phyloP scores from a whole-genome alignment of 2,888 invertebrate genomes.

The Andrena bicolor region DNA sequence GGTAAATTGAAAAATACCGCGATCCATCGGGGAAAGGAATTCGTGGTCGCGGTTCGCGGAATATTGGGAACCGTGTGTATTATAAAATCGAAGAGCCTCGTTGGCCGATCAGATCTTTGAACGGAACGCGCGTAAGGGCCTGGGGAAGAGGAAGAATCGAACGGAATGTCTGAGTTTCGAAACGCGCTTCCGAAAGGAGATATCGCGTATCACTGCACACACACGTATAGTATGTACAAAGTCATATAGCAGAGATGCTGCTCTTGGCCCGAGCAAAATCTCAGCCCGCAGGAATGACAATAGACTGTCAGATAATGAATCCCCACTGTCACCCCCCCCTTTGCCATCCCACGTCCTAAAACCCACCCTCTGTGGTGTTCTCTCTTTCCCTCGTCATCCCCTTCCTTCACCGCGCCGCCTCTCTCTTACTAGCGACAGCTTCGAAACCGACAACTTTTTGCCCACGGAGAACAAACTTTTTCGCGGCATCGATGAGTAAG shows the following conservation, averaged over 20 bases:
- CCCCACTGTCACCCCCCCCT: conserved; percentile 75
- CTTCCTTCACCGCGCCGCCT: conserved; percentile 14
- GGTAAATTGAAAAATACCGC: no score
- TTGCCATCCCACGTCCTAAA: conserved; percentile 75
- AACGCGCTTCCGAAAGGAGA: conserved; percentile 64
- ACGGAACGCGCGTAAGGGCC: conserved; percentile 14
- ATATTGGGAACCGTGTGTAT: neutral
- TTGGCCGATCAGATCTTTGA: conserved; percentile 17
- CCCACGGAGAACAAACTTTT: conserved; percentile 58
- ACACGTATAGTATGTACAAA: conserved; percentile 41
- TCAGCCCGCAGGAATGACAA: conserved; percentile 82
- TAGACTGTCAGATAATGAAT: conserved; percentile 83
- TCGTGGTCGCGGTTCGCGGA: no score
- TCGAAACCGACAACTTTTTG: conserved; percentile 62
- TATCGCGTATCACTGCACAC: conserved; percentile 64
- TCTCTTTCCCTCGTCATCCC: conserved; percentile 43
- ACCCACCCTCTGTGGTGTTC: conserved; percentile 73
- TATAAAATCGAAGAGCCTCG: neutral
- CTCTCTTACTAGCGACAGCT: conserved; percentile 59
- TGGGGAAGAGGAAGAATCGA: conserved; percentile 23
- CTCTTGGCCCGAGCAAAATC: conserved; percentile 78
- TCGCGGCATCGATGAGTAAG: neutral
- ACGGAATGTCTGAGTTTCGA: conserved; percentile 59
- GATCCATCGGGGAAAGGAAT: no score
- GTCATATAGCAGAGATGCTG: conserved; percentile 59